Percentiles rank a stretch among this genome's conserved stretches.
Conservation (phyloP, 2,888 invertebrate species). For the Lasioglossum lativentre region DNA sequence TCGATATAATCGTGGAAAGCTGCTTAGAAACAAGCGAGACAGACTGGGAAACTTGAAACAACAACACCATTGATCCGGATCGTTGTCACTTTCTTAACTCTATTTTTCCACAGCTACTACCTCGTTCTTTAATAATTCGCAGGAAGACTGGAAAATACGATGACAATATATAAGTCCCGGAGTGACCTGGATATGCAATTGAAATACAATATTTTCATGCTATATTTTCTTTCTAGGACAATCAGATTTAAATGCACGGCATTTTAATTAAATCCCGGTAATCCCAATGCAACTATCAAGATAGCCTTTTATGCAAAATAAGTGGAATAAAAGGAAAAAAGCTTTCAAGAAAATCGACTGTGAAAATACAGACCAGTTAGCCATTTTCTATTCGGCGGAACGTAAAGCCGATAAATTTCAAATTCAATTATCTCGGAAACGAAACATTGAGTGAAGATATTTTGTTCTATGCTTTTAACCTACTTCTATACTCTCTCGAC, state of each 20-base stretch:
- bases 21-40: background rate
- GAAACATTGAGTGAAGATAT: background rate
- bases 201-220: too few relatives aligned
- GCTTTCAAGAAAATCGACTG: background rate
- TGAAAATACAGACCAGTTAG: background rate
- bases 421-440: conserved; percentile 2
- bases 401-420: background rate
- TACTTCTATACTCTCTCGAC: background rate
- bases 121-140: background rate
- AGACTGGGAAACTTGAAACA: background rate
- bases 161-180: background rate
- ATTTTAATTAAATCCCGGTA: background rate
- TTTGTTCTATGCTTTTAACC: background rate
- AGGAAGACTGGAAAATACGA: background rate
- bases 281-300: background rate
- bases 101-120: background rate
- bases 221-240: background rate
- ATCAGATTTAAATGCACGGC: background rate
- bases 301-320: background rate
- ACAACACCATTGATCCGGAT: background rate
- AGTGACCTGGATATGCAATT: background rate
- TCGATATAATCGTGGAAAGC: background rate
- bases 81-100: background rate
- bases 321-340: background rate
- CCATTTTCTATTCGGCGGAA: background rate